Evolutionary conservation across 2,797 vertebrate species (phyloP).

Genomic region (Acanthiza pusilla): DNA sequence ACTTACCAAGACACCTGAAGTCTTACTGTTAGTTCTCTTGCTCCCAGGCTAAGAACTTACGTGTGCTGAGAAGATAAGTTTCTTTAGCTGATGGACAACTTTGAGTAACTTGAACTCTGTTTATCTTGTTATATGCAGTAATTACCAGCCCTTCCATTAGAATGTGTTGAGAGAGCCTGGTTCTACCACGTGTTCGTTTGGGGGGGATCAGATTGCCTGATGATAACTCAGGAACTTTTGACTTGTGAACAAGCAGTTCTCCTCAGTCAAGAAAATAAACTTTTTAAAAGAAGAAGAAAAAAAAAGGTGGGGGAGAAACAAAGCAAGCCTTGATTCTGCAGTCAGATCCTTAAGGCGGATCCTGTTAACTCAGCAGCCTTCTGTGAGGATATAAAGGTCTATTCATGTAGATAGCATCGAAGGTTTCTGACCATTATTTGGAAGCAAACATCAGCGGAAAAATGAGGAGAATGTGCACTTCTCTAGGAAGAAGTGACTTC

Average conservation of each 20-base stretch:
- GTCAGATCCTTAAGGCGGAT: background rate
- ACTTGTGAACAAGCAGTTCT: constrained; percentile 2
- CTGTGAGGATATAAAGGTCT: constrained; percentile 36
- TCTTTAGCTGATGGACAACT: constrained; percentile 12
- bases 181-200: background rate
- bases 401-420: background rate
- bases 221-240: background rate
- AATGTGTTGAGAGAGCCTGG: background rate
- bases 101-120: constrained; percentile 1
- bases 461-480: background rate
- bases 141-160: constrained; percentile 23
- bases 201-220: constrained; percentile 20
- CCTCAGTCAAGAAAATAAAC: constrained; percentile 6
- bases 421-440: background rate
- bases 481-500: background rate
- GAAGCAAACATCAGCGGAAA: background rate
- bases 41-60: background rate
- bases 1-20: background rate
- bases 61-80: background rate
- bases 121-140: constrained; percentile 17
- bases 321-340: constrained; percentile 42
- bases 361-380: constrained; percentile 25
- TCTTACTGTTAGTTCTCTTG: background rate
- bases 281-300: background rate
- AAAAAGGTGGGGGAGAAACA: background rate